Percentiles rank a stretch among this genome's conserved stretches.
phyloP scores from a whole-genome alignment of 2,113 vertebrate genomes.

The Protobothrops mucrosquamatus region DNA sequence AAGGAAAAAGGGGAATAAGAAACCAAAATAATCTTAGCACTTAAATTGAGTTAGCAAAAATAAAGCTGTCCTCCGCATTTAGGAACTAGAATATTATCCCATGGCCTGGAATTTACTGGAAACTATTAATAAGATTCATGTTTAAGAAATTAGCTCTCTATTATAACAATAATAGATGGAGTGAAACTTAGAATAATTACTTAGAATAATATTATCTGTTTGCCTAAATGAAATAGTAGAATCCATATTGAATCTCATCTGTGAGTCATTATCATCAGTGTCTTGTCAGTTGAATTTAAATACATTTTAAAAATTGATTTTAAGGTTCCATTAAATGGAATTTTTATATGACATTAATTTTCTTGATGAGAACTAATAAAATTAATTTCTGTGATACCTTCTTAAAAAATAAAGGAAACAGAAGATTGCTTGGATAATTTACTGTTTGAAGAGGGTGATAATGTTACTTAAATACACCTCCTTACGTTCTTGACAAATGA shows the following conservation, averaged over 20 bases:
- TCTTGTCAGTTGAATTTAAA: slow-evolving; percentile 1
- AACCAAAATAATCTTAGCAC: not conserved
- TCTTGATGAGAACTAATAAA: not conserved
- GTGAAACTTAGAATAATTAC: no score
- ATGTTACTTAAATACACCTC: not conserved
- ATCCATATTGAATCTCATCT: not conserved
- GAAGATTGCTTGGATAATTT: not conserved
- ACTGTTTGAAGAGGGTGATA: not conserved
- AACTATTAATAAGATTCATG: not conserved
- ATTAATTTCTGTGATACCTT: not conserved
- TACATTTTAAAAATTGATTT: not conserved
- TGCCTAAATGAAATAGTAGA: not conserved
- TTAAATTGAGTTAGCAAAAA: not conserved
- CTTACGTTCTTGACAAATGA: not conserved
- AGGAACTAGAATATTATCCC: not conserved
- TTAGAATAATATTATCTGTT: not conserved
- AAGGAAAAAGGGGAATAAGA: not conserved
- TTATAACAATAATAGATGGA: not conserved
- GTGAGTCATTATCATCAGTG: not conserved
- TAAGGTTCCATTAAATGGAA: not conserved
- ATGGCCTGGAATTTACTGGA: not conserved
- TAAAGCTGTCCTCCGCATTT: not conserved
- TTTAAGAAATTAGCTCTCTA: not conserved
- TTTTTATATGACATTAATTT: not conserved
- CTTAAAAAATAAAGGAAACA: slow-evolving; percentile 1